Percentiles rank a stretch among this genome's conserved stretches.
Conservation (phyloP, 2,888 invertebrate species). For the Frankliniella fusca region DNA sequence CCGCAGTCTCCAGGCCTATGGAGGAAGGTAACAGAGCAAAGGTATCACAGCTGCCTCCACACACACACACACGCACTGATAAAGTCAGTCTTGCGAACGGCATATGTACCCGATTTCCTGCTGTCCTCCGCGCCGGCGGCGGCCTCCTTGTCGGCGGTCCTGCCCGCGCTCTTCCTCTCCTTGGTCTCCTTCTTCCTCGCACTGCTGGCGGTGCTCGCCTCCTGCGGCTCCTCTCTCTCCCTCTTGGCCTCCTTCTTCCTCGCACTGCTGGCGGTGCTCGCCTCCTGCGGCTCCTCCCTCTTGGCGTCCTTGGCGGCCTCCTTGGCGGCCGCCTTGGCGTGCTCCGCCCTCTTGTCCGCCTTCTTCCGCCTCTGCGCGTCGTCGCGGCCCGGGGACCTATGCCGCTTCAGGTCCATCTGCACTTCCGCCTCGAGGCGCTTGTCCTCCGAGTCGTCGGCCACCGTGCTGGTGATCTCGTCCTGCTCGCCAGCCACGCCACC, state of each 20-base stretch:
- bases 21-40: neutral
- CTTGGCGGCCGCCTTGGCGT: neutral
- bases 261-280: neutral
- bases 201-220: neutral
- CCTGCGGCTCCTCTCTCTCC: neutral
- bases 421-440: conserved; percentile 6
- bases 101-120: neutral
- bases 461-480: neutral
- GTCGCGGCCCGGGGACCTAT: neutral
- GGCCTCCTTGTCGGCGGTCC: neutral
- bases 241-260: neutral
- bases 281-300: neutral
- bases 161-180: neutral
- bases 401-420: conserved; percentile 16
- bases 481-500: neutral
- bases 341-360: neutral
- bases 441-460: neutral
- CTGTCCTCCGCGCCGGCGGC: neutral
- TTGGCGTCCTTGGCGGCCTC: neutral
- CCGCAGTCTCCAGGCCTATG: neutral
- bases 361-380: neutral
- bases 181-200: neutral
- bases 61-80: too few species aligned
- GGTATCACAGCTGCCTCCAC: neutral
- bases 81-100: too few species aligned